Evolutionary conservation across 1,140 invertebrate species (phyloP).

Genomic region (Sweltsa coloradensis): DNA sequence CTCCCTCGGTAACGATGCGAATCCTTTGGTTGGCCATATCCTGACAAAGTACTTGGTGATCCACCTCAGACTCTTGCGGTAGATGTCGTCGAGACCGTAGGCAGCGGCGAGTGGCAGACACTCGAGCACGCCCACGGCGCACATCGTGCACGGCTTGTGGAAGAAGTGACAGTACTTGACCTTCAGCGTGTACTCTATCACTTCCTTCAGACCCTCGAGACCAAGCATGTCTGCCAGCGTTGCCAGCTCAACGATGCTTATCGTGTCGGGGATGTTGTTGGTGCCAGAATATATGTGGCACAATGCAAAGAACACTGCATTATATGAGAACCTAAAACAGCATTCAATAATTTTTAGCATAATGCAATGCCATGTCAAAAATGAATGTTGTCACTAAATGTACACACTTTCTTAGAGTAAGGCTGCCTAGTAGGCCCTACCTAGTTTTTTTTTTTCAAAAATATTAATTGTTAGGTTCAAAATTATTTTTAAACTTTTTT

Average conservation of each 20-base stretch:
- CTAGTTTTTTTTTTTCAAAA: no score
- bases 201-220: conserved; percentile 79
- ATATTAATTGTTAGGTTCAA: no score
- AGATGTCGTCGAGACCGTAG: conserved; percentile 77
- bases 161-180: conserved; percentile 85
- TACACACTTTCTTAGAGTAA: neutral
- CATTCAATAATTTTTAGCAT: no score
- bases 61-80: conserved; percentile 73
- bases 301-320: conserved; percentile 74
- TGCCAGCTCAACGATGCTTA: conserved; percentile 74
- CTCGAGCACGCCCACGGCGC: conserved; percentile 65
- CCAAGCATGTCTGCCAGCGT: conserved; percentile 78
- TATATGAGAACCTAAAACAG: conserved; percentile 63
- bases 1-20: conserved; percentile 66
- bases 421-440: no score
- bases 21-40: conserved; percentile 77
- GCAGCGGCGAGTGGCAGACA: conserved; percentile 67
- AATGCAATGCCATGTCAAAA: neutral
- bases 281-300: conserved; percentile 88
- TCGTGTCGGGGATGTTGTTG: conserved; percentile 60
- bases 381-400: conserved; percentile 4
- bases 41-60: conserved; percentile 70
- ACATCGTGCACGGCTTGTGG: conserved; percentile 69
- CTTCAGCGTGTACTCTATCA: conserved; percentile 74
- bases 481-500: no score